Percentiles rank a stretch among this genome's conserved stretches.
Evolutionary conservation across 2,113 vertebrate genomes (phyloP).

Genomic region (Muntiacus reevesi): DNA sequence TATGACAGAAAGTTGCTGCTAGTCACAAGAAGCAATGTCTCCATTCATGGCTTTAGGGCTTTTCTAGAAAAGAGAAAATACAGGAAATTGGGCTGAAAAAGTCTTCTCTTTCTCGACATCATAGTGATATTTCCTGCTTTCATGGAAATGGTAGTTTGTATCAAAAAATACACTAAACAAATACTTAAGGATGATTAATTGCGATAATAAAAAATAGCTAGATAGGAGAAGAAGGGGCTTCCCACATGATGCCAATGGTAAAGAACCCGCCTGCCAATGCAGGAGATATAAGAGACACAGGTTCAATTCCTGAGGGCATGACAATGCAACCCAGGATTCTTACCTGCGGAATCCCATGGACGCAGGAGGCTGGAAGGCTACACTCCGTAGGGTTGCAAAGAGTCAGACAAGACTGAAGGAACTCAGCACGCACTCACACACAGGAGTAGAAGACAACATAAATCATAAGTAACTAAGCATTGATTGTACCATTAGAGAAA

Average conservation of each 20-base stretch:
- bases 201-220: neutral
- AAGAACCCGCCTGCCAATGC: neutral
- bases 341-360: neutral
- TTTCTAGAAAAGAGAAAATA: neutral
- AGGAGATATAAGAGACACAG: neutral
- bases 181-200: neutral
- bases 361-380: neutral
- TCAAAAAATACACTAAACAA: neutral
- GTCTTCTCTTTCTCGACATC: neutral
- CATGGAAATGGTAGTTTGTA: neutral
- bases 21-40: neutral
- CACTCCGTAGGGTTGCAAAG: neutral
- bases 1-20: neutral
- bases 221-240: neutral
- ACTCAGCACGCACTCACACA: neutral
- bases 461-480: neutral
- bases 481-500: neutral
- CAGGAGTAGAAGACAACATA: neutral
- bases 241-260: neutral
- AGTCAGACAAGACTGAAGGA: neutral
- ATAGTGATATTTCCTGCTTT: neutral
- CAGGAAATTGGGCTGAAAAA: neutral
- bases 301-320: neutral
- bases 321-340: neutral
- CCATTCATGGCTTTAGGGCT: neutral